Evolutionary conservation across 1,140 invertebrate species (phyloP).

Genomic region (Caenorhabditis briggsae): DNA sequence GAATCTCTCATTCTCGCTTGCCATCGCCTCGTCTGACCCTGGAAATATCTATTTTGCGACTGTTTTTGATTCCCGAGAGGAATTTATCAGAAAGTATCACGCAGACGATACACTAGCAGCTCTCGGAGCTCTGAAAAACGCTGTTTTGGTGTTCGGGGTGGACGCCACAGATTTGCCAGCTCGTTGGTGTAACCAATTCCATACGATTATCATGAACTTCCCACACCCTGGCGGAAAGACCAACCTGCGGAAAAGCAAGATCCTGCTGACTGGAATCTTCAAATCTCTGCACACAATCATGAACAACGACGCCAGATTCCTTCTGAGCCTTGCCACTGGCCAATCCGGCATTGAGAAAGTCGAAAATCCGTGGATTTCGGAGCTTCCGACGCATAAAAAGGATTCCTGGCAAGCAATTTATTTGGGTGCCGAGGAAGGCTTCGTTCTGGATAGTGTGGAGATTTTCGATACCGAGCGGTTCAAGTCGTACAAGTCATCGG

Average conservation of each 20-base stretch:
- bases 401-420: constrained; percentile 72
- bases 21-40: constrained; percentile 64
- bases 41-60: constrained; percentile 63
- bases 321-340: constrained; percentile 66
- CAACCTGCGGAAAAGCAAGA: constrained; percentile 66
- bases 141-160: constrained; percentile 64
- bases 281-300: constrained; percentile 60
- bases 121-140: constrained; percentile 62
- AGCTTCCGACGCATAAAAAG: constrained; percentile 67
- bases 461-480: constrained; percentile 60
- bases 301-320: constrained; percentile 57
- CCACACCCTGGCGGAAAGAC: constrained; percentile 75
- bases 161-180: constrained; percentile 70
- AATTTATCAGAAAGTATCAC: constrained; percentile 67
- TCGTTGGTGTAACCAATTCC: constrained; percentile 23
- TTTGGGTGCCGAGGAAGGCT: constrained; percentile 66
- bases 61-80: constrained; percentile 69
- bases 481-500: constrained; percentile 55
- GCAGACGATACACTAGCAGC: constrained; percentile 46
- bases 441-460: constrained; percentile 60
- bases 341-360: constrained; percentile 67
- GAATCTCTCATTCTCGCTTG: constrained; percentile 69
- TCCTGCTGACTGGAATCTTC: constrained; percentile 68
- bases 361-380: background rate
- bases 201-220: constrained; percentile 73